These are phyloP conservation scores for Maccullochella peelii DNA, from an alignment of 2,113 vertebrate genomes.

Conservation along the genomic window DNA sequence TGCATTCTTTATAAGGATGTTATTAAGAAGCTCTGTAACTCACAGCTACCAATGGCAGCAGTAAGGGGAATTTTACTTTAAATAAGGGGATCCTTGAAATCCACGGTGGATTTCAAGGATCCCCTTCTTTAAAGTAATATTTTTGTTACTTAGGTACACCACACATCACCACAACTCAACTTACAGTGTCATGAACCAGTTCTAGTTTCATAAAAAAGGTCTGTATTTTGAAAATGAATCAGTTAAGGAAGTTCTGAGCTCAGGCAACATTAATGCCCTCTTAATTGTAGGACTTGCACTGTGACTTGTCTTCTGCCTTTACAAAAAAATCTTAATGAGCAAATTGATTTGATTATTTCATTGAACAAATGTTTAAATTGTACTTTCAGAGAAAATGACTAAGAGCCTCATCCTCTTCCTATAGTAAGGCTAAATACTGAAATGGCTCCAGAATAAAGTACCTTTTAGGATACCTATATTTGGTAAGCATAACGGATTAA, in stretches of 20 bases:
- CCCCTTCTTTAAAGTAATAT: neutral
- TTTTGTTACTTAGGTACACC: neutral
- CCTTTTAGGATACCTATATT: conserved; percentile 57
- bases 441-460: conserved; percentile 27
- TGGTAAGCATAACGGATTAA: conserved; percentile 56
- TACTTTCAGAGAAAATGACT: conserved; percentile 1
- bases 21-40: neutral
- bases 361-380: neutral
- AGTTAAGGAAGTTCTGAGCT: neutral
- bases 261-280: neutral
- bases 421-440: conserved; percentile 1
- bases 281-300: neutral
- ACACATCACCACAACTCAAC: neutral
- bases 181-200: neutral
- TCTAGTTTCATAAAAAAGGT: neutral
- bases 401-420: neutral
- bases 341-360: conserved; percentile 2
- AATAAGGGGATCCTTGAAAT: no score
- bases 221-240: neutral
- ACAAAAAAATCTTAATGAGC: neutral
- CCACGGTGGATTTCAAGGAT: neutral
- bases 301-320: neutral
- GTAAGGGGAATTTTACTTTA: no score
- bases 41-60: neutral
- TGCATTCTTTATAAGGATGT: conserved; percentile 10